Evolutionary conservation across 2,113 vertebrate genomes (phyloP).

Genomic region (Cinclus mexicanus): DNA sequence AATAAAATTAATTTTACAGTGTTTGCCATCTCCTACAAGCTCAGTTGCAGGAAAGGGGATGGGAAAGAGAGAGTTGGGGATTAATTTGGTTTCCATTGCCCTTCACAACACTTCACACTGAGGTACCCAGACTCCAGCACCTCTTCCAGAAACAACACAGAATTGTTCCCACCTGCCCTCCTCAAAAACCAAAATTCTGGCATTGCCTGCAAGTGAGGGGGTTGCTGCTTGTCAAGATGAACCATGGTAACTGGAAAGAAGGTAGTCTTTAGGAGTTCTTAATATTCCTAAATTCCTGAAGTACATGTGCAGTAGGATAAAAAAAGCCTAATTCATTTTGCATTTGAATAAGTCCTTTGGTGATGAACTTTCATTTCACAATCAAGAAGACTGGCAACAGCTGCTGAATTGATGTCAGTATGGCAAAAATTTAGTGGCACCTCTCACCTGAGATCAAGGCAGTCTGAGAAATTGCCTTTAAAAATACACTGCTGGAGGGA

Average conservation of each 20-base stretch:
- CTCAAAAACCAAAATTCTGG: neutral
- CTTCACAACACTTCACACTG: neutral
- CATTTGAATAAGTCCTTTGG: neutral
- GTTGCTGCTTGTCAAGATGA: neutral
- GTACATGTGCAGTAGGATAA: neutral
- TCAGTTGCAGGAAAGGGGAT: neutral
- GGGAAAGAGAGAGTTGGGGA: neutral
- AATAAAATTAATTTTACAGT: neutral
- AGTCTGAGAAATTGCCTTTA: neutral
- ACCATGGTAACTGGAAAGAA: slow-evolving; percentile 15
- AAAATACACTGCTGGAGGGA: neutral
- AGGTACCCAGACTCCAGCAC: neutral
- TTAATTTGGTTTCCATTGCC: neutral
- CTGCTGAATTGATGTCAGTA: neutral
- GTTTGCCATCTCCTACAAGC: neutral
- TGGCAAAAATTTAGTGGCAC: neutral
- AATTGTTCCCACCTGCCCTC: neutral
- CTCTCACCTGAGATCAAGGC: neutral
- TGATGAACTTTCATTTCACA: neutral
- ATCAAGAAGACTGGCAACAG: neutral
- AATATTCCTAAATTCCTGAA: slow-evolving; percentile 19
- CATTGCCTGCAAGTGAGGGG: neutral
- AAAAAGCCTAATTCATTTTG: neutral
- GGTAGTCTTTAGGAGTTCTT: neutral
- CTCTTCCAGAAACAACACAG: neutral